Base-by-base conservation (phyloP, 1,140 invertebrate species). In the Belonocnema kinseyi region DNA sequence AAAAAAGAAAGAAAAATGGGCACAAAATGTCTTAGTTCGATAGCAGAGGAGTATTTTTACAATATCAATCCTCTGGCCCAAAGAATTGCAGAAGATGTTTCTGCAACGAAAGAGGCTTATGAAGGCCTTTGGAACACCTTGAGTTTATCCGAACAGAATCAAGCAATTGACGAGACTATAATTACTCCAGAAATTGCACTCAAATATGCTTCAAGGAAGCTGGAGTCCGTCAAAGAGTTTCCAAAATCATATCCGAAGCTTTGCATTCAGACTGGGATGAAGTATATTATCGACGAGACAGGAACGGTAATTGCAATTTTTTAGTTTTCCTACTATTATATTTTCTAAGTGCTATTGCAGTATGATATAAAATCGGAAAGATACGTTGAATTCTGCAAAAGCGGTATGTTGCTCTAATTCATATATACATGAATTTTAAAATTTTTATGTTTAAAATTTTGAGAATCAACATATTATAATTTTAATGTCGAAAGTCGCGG, bases 91-190 rank as follows among this genome's bases (percentile, higher is more conserved):
- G 92, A 94, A 76, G 95, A 96, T 88, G 93, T 96, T 50, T 90
- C 91, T 3, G 93, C 94, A 74, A 94, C 94, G 2, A 94, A 94
- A 86, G 93, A 94, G 80, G 93, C 94, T 4, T 95, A 95, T 78
- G 94, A 95, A 89, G 93, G 93, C 72, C 90, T 94, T 14, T 96
- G 95, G 95, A 92, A 93, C 79, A 92, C 93, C 16, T 85, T 96
- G 3, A 93, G 93, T 52, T 89, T 92, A 56, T 93, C 94, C 61
- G 94, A 96, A 89, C 94, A 95, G 88, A 93, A 94, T 76, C 92
- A 96, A 90, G 94, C 95, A 50, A 91, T 96, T 14, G 94, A 96
- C 83, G 95, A 96, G 87, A 94, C 94, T 1, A 94, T 96, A 75
- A 96, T 96, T 53, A 94, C 95, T 86, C 94, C 95, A 3, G 95